phyloP scores from a whole-genome alignment of 2,888 invertebrate genomes.

The Cyclophora albipunctata region DNA sequence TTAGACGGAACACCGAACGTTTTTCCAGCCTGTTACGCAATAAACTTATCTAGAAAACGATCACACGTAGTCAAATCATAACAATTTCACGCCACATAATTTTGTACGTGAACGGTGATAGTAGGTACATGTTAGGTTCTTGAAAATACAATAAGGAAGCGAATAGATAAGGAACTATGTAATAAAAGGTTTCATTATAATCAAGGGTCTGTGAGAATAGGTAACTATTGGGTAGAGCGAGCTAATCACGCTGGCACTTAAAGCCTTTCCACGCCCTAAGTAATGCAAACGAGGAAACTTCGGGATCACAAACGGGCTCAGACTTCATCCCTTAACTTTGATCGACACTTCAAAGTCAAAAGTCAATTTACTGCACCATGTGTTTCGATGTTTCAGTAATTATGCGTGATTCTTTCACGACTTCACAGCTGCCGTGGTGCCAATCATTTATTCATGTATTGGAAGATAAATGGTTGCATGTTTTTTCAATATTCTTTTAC shows the following conservation, averaged over 20 bases:
- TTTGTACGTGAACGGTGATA: constrained; percentile 17
- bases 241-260: constrained; percentile 53
- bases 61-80: background rate
- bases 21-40: background rate
- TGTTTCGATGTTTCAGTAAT: constrained; percentile 23
- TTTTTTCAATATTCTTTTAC: too few relatives aligned
- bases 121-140: constrained; percentile 14
- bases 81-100: constrained; percentile 4
- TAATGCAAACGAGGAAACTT: constrained; percentile 69
- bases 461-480: too few relatives aligned
- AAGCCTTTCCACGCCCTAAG: constrained; percentile 57
- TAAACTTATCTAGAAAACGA: background rate
- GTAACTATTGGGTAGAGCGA: constrained; percentile 34
- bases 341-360: constrained; percentile 60
- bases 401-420: constrained; percentile 5
- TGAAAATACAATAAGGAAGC: constrained; percentile 16
- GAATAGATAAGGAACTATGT: constrained; percentile 20
- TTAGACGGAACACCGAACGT: background rate
- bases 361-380: constrained; percentile 37
- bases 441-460: background rate
- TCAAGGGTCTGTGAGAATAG: constrained; percentile 32
- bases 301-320: constrained; percentile 53
- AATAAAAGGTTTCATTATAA: constrained; percentile 42
- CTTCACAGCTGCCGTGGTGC: background rate
- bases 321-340: constrained; percentile 58